phyloP scores from a whole-genome alignment of 2,113 vertebrate genomes.

The Rallus limicola region DNA sequence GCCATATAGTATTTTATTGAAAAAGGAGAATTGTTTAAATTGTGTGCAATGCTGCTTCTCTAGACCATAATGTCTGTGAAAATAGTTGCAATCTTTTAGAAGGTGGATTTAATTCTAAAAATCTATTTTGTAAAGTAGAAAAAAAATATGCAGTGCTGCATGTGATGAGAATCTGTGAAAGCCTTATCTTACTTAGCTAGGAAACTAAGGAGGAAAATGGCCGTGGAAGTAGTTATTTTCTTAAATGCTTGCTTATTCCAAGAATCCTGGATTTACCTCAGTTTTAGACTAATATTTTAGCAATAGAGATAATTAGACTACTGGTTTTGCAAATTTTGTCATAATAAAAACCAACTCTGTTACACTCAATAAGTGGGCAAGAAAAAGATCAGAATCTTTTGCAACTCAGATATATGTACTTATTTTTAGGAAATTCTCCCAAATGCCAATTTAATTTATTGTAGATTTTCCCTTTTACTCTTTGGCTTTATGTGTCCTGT shows the following conservation, averaged over 20 bases:
- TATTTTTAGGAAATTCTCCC: neutral
- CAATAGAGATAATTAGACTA: neutral
- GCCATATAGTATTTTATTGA: neutral
- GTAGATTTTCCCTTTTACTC: neutral
- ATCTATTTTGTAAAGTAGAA: neutral
- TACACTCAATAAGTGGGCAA: neutral
- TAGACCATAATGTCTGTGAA: neutral
- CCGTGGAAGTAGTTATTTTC: neutral
- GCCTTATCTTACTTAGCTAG: neutral
- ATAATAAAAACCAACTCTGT: neutral
- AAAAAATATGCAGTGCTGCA: neutral
- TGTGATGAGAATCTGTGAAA: neutral
- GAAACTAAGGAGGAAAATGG: neutral
- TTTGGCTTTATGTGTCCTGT: conserved; percentile 41
- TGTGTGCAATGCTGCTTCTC: neutral
- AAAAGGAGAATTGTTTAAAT: neutral
- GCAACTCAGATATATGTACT: neutral
- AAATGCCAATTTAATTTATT: neutral
- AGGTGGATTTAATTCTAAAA: neutral
- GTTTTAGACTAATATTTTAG: neutral
- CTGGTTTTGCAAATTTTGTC: neutral
- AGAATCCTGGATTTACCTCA: neutral
- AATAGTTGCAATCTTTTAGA: neutral
- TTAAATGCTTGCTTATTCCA: neutral
- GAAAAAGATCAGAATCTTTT: neutral